phyloP scores from a whole-genome alignment of 2,888 invertebrate genomes.

The Melieria omissa region DNA sequence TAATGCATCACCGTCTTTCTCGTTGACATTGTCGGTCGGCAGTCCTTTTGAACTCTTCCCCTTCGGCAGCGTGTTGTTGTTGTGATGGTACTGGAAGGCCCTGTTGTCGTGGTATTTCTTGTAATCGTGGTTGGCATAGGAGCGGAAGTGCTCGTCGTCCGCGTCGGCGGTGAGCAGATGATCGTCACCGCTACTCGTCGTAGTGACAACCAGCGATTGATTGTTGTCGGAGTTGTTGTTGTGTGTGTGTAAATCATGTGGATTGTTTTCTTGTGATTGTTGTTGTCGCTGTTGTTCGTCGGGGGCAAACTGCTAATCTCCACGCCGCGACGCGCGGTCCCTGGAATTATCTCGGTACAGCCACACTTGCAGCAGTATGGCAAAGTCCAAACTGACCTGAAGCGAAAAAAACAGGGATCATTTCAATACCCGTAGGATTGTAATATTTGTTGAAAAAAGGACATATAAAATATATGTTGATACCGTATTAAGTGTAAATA shows the following conservation, averaged over 20 bases:
- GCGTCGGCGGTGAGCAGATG: slow-evolving; percentile 61
- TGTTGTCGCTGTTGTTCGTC: slow-evolving; percentile 64
- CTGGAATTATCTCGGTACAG: slow-evolving; percentile 71
- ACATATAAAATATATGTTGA: too few relatives aligned
- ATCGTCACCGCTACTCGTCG: slow-evolving; percentile 58
- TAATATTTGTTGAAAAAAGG: too few relatives aligned
- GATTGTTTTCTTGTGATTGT: slow-evolving; percentile 44
- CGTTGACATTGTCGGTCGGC: slow-evolving; percentile 40
- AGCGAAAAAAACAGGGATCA: slow-evolving; percentile 66
- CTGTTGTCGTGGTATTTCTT: slow-evolving; percentile 62
- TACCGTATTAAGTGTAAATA: neutral
- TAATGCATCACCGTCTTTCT: slow-evolving; percentile 46
- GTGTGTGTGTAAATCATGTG: slow-evolving; percentile 50
- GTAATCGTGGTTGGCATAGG: slow-evolving; percentile 42
- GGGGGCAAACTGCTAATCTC: slow-evolving; percentile 75
- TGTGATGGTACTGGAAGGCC: slow-evolving; percentile 62
- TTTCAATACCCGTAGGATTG: too few relatives aligned
- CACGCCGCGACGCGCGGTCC: slow-evolving; percentile 70
- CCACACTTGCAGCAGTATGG: slow-evolving; percentile 77
- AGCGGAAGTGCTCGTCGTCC: slow-evolving; percentile 57
- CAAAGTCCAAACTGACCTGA: slow-evolving; percentile 76
- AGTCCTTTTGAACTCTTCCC: slow-evolving; percentile 13
- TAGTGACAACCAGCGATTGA: slow-evolving; percentile 57
- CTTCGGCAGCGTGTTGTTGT: slow-evolving; percentile 48
- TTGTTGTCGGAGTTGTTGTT: slow-evolving; percentile 58